Evolutionary conservation across 2,113 vertebrate species (phyloP).

Genomic region (Oncorhynchus mykiss): DNA sequence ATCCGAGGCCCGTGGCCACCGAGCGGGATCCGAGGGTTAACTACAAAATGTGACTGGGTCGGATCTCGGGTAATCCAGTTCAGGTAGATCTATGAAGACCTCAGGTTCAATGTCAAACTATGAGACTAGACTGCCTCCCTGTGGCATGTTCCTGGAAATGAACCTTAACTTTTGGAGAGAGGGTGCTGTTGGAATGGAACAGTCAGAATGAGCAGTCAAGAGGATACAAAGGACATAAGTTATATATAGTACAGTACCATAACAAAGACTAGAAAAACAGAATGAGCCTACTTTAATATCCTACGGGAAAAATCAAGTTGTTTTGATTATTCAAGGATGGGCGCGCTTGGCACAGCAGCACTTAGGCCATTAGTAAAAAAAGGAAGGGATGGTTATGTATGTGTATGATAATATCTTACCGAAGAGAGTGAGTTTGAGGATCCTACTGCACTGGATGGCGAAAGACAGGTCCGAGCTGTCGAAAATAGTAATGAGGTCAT

Average conservation of each 20-base stretch:
- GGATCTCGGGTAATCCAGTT: too few species aligned
- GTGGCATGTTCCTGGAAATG: slow-evolving; percentile 39
- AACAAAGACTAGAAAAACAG: too few species aligned
- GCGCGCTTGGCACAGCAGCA: too few species aligned
- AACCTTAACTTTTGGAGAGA: background rate
- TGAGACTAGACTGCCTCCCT: slow-evolving; percentile 49
- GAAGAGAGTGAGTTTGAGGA: slow-evolving; percentile 96
- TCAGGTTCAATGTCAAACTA: slow-evolving; percentile 19
- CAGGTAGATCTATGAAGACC: background rate
- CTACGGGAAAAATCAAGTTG: too few species aligned
- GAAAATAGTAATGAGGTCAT: slow-evolving; percentile 98
- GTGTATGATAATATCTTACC: slow-evolving; percentile 73
- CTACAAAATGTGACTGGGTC: too few species aligned
- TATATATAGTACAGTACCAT: too few species aligned
- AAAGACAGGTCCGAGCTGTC: slow-evolving; percentile 99
- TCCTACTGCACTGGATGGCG: slow-evolving; percentile 98
- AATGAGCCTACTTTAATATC: too few species aligned
- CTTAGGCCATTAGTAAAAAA: too few species aligned
- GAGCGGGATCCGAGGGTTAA: too few species aligned
- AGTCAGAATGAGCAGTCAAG: background rate
- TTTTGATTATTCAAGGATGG: too few species aligned
- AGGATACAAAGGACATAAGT: background rate
- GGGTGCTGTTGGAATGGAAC: background rate
- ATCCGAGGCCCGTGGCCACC: too few species aligned
- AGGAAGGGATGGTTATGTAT: too few species aligned